Evolutionary conservation across 2,888 invertebrate genomes (phyloP).

Genomic region (Hermaeophaga mercurialis): DNA sequence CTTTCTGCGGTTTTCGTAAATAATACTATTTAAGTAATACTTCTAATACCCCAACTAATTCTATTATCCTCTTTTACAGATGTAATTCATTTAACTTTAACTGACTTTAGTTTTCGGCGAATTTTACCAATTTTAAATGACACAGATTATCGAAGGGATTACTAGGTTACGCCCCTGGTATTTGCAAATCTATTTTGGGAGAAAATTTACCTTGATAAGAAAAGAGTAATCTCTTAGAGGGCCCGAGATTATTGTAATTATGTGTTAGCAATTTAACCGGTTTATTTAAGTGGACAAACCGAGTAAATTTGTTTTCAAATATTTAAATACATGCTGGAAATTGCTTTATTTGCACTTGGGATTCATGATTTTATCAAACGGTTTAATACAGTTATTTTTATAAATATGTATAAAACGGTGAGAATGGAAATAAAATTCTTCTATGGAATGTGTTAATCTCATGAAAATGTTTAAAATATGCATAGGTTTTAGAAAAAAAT

Average conservation of each 20-base stretch:
- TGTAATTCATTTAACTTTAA: conserved; percentile 34
- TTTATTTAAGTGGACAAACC: background rate
- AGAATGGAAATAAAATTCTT: too few species aligned
- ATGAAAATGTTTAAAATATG: too few species aligned
- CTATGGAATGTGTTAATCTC: too few species aligned
- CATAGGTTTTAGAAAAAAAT: too few species aligned
- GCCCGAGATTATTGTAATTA: background rate
- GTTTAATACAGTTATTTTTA: too few species aligned
- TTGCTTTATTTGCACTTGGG: too few species aligned
- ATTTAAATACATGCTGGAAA: too few species aligned
- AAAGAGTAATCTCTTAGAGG: background rate
- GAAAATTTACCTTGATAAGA: background rate
- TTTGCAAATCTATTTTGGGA: background rate
- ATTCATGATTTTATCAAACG: too few species aligned
- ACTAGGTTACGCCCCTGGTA: background rate
- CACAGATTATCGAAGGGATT: conserved; percentile 6
- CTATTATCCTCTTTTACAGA: conserved; percentile 18
- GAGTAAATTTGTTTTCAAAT: too few species aligned
- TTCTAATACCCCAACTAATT: conserved; percentile 8
- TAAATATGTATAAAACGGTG: too few species aligned
- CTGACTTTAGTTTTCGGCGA: conserved; percentile 1
- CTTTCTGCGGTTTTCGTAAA: conserved; percentile 18
- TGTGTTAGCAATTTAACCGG: background rate
- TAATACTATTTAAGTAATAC: conserved; percentile 20
- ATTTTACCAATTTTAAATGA: background rate